Evolutionary conservation across 2,797 vertebrate species (phyloP).

Genomic region (Otolemur crassicaudatus): DNA sequence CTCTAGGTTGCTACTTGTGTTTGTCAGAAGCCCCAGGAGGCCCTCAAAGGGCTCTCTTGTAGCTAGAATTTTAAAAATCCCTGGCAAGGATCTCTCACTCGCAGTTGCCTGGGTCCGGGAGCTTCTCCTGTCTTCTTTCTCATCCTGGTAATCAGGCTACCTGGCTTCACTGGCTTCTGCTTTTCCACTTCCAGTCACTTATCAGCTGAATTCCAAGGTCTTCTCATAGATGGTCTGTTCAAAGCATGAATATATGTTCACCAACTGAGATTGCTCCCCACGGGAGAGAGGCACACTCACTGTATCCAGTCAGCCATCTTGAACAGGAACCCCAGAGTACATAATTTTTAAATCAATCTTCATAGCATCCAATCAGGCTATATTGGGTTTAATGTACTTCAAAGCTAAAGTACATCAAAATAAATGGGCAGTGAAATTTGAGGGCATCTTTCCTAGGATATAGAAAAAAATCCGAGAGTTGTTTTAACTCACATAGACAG

Average conservation of each 20-base stretch:
- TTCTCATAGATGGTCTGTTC: background rate
- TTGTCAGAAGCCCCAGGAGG: background rate
- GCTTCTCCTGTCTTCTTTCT: background rate
- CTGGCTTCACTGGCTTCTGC: background rate
- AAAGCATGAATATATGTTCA: too few relatives aligned
- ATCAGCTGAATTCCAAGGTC: background rate
- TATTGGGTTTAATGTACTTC: background rate
- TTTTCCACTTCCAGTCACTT: background rate
- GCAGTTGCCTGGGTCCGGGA: background rate
- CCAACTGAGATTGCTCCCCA: too few relatives aligned
- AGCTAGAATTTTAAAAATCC: background rate
- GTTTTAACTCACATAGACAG: background rate
- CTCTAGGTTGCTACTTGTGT: too few relatives aligned
- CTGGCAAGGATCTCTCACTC: background rate
- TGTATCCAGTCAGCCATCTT: too few relatives aligned
- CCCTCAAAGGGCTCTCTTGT: background rate
- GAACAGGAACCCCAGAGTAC: background rate
- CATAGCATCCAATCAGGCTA: background rate
- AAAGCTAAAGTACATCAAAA: background rate
- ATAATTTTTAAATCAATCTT: background rate
- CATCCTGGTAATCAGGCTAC: background rate
- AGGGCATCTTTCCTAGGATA: background rate
- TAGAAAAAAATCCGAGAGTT: background rate
- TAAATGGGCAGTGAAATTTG: conserved; percentile 6
- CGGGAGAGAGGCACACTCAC: too few relatives aligned